These are phyloP conservation scores for Halcyon chelicuti DNA, from an alignment of 2,797 vertebrate species.

Conservation along the genomic window DNA sequence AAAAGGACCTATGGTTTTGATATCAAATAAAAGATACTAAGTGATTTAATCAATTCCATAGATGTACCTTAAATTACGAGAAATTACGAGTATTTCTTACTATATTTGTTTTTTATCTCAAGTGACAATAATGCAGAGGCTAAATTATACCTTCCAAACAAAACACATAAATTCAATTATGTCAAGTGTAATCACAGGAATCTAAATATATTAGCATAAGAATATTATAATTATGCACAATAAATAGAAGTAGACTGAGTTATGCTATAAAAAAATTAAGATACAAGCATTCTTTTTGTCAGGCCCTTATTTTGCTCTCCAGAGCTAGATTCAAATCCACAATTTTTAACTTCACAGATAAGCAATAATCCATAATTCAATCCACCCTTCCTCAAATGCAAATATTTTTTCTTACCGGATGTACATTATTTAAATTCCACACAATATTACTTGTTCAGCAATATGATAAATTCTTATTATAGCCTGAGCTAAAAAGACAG, in stretches of 20 bases:
- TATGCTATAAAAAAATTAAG: neutral
- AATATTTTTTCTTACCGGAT: constrained; percentile 28
- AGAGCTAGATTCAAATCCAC: neutral
- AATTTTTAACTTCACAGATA: constrained; percentile 31
- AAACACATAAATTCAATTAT: neutral
- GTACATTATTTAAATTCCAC: constrained; percentile 58
- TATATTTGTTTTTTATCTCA: neutral
- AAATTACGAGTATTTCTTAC: neutral
- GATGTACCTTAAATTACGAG: neutral
- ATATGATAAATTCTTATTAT: constrained; percentile 41
- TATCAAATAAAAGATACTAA: neutral
- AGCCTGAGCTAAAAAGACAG: constrained; percentile 31
- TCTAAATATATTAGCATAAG: neutral
- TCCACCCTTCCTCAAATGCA: neutral
- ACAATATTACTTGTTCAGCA: constrained; percentile 38
- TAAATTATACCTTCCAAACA: neutral
- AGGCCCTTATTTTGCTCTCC: constrained; percentile 3
- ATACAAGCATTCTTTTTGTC: neutral
- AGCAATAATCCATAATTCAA: constrained; percentile 38
- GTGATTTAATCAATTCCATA: neutral
- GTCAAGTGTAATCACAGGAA: neutral
- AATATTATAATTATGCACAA: neutral
- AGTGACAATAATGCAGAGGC: neutral
- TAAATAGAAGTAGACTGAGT: neutral
- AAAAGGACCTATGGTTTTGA: neutral